A percentile compares a stretch with the other conserved stretches of the same genome.
Conservation (phyloP, 1,140 invertebrate species). For the Magallana angulata region DNA sequence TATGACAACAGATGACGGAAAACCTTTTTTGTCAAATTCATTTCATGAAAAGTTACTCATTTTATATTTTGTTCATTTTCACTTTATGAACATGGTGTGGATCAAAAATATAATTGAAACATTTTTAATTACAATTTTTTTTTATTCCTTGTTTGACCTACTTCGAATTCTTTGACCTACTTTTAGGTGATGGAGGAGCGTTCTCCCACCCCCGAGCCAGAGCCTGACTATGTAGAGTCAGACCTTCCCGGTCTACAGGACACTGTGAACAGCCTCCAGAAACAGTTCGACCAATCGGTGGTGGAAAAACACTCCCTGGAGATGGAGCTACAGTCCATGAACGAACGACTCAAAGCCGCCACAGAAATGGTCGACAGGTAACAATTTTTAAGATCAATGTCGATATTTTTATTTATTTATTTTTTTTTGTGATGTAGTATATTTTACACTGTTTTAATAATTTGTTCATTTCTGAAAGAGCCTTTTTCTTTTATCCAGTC, state of each 20-base stretch:
- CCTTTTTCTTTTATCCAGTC: constrained; percentile 62
- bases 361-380: constrained; percentile 77
- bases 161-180: not conserved
- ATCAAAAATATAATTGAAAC: too few species aligned
- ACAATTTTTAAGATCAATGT: not conserved
- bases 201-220: constrained; percentile 59
- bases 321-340: constrained; percentile 77
- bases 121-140: too few species aligned
- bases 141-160: too few species aligned
- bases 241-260: constrained; percentile 75
- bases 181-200: constrained; percentile 45
- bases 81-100: too few species aligned
- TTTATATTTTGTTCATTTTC: too few species aligned
- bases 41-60: too few species aligned
- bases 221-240: constrained; percentile 73
- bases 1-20: too few species aligned
- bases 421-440: too few species aligned
- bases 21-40: too few species aligned
- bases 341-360: constrained; percentile 78
- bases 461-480: too few species aligned
- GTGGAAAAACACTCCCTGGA: constrained; percentile 78
- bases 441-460: not conserved
- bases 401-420: too few species aligned
- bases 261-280: constrained; percentile 74
- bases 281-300: constrained; percentile 76